Conservation (phyloP, 2,888 invertebrate genomes). For the Hymenopus coronatus region DNA sequence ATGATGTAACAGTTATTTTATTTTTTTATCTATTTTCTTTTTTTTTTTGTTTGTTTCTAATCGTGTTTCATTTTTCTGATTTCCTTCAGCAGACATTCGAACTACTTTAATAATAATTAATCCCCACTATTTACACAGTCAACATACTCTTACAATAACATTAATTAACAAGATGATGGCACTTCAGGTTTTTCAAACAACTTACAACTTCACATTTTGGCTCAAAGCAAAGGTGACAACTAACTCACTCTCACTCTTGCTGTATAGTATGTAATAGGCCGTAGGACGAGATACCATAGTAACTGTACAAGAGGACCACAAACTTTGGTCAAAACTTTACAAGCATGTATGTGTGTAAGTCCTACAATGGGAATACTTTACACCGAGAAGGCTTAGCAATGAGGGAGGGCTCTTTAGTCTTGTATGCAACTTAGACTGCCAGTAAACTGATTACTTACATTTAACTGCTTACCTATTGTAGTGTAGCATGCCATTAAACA, state of each 20-base stretch:
- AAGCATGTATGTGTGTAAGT: neutral
- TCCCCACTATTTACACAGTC: conserved; percentile 5
- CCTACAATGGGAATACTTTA: too few species aligned
- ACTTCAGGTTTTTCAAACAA: conserved; percentile 22
- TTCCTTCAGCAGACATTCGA: neutral
- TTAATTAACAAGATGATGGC: conserved; percentile 25
- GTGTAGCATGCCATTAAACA: too few species aligned
- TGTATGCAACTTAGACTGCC: too few species aligned
- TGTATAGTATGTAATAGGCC: conserved; percentile 1
- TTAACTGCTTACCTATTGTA: too few species aligned
- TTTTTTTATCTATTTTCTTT: neutral
- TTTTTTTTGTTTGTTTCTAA: neutral
- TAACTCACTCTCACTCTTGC: conserved; percentile 6
- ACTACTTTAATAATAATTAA: neutral
- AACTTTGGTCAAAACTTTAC: neutral
- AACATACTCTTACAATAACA: conserved; percentile 2
- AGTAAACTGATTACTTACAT: too few species aligned
- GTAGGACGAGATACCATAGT: neutral
- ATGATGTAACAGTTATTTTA: neutral
- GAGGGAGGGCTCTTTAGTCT: too few species aligned
- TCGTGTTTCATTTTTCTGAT: neutral
- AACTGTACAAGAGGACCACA: neutral
- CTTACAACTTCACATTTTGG: neutral
- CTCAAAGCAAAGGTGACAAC: neutral
- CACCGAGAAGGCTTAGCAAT: too few species aligned